phyloP scores from a whole-genome alignment of 2,888 invertebrate species.

The Isoperla grammatica region DNA sequence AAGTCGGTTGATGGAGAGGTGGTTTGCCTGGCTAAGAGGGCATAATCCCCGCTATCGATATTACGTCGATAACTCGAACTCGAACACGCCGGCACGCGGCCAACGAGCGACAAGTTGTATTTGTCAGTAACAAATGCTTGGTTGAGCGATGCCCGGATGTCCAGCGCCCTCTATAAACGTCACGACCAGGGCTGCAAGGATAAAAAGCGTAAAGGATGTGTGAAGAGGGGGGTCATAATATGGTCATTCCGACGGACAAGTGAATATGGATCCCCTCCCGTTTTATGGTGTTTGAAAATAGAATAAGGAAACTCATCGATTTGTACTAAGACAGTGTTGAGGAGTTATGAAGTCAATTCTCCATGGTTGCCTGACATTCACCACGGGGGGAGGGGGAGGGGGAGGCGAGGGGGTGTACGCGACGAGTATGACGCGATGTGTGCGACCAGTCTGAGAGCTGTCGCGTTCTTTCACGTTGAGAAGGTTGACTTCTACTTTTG shows the following conservation, averaged over 20 bases:
- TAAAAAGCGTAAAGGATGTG: slow-evolving; percentile 1
- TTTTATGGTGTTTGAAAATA: slow-evolving; percentile 4
- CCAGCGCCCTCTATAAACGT: slow-evolving; percentile 8
- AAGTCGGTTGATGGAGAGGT: too few species aligned
- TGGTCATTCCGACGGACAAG: slow-evolving; percentile 3
- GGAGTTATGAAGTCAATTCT: not conserved
- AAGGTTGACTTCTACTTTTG: too few species aligned
- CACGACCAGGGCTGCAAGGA: not conserved
- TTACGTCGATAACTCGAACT: not conserved
- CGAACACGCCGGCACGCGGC: not conserved
- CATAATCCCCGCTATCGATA: not conserved
- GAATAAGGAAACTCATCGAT: slow-evolving; percentile 1
- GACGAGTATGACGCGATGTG: too few species aligned
- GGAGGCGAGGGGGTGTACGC: too few species aligned
- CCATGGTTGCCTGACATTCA: too few species aligned
- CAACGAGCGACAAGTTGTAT: not conserved
- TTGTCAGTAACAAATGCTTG: not conserved
- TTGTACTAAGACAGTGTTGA: not conserved
- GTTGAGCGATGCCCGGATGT: not conserved
- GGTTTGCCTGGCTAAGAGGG: too few species aligned
- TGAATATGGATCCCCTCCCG: slow-evolving; percentile 5
- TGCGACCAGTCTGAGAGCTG: too few species aligned
- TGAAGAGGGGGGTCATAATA: slow-evolving; percentile 8
- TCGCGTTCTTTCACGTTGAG: too few species aligned
- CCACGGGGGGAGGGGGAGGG: too few species aligned